Evolutionary conservation across 2,113 vertebrate genomes (phyloP), one percentile per base, ranked within the genome.

Genomic region (Eupsittula cactorum): DNA sequence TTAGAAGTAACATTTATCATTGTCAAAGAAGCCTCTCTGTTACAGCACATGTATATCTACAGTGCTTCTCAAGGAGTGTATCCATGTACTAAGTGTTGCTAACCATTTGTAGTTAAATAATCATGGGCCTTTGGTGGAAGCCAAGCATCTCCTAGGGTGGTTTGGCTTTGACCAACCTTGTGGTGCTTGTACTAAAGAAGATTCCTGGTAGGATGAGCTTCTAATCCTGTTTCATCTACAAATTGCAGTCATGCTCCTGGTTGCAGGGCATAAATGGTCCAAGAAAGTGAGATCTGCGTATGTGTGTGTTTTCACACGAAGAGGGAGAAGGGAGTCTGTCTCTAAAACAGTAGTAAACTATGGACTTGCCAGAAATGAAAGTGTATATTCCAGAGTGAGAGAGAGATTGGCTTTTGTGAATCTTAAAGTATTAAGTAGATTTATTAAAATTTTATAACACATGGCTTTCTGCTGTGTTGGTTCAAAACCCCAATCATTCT

Each of bases 131-230:
- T 81, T 50, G 14, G 13, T 44, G 50, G 49, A 76, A 49, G 24
- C n/a, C 44, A 69, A 2, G 75, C 23, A 29, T 19, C 69, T 81
- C 35, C 62, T 69, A 25, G 39, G 33, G 3, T 11, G 3, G 33
- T 33, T 0, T 52, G 3, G 39, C 57, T 64, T 76, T 25, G 3
- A 1, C 35, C 27, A 59, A 44, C 44, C 57, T 28, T 13, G 0
- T 4, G 16, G 42, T 29, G 35, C 47, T 82, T 8, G 5, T 47
- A 13, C 19, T 46, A 53, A 39, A 62, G 46, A 11, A 37, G 19
- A 11, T 47, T 41, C 27, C 27, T 41, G 31, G 24, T 20, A 69
- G 49, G 10, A 42, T 37, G 60, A 83, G 35, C 39, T 49, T 59
- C 41, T 55, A 10, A 27, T 63, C 33, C 31, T 11, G 23, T 33